These are phyloP conservation scores for Platysteira castanea DNA, from an alignment of 2,113 vertebrate species.

Conservation along the genomic window DNA sequence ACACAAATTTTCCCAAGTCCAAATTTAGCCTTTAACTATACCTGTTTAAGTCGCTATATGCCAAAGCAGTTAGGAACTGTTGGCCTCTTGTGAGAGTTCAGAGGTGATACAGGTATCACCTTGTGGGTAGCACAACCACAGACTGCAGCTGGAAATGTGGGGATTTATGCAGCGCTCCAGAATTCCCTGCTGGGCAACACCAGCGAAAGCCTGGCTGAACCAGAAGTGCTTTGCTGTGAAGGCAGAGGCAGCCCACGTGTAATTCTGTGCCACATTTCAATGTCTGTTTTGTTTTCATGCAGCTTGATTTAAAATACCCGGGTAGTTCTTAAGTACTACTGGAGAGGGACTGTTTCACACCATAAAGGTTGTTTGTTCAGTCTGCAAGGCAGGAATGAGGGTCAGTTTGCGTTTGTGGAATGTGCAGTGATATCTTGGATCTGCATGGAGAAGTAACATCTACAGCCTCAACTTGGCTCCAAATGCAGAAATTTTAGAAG, in stretches of 20 bases:
- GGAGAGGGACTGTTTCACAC: background rate
- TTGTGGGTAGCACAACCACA: accelerated
- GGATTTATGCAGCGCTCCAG: background rate
- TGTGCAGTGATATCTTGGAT: accelerated
- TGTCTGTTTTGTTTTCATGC: background rate
- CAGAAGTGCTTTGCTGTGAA: background rate
- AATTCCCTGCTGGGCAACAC: background rate
- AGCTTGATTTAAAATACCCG: background rate
- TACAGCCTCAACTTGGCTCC: background rate
- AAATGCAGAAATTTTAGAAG: background rate
- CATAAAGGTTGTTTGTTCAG: background rate
- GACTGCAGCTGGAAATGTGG: background rate
- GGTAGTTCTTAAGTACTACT: background rate
- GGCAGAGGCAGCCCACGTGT: accelerated
- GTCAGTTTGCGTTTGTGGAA: background rate
- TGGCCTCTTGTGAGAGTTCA: background rate
- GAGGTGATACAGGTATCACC: accelerated
- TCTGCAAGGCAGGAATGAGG: background rate
- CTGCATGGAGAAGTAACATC: background rate
- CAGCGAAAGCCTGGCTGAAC: background rate
- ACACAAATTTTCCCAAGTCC: background rate
- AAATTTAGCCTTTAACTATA: background rate
- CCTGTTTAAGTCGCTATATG: accelerated
- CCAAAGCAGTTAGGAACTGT: background rate
- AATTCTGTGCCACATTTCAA: accelerated